phyloP scores from a whole-genome alignment of 2,797 vertebrate species.

The Tadarida brasiliensis region DNA sequence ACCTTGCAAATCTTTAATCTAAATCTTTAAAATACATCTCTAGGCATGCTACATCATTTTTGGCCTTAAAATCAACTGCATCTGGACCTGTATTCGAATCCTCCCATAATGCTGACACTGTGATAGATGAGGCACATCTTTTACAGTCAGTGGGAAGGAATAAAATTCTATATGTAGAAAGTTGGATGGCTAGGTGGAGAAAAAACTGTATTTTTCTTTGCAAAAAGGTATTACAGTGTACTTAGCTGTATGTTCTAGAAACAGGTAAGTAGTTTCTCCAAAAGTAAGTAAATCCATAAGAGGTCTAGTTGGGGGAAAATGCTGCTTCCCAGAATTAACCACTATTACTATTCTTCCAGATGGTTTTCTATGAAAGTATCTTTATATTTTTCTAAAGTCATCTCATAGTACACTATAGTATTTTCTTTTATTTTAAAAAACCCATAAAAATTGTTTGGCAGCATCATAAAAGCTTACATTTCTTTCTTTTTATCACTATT shows the following conservation, averaged over 20 bases:
- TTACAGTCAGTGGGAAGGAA: background rate
- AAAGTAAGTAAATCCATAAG: background rate
- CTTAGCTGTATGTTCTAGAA: conserved; percentile 49
- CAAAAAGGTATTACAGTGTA: background rate
- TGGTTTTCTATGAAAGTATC: background rate
- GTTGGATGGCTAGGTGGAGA: background rate
- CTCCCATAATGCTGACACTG: background rate
- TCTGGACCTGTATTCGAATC: conserved; percentile 3
- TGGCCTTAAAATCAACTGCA: background rate
- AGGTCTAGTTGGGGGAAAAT: conserved; percentile 27
- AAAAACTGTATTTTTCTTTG: conserved; percentile 20
- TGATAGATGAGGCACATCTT: background rate
- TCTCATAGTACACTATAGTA: background rate
- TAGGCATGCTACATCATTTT: conserved; percentile 24
- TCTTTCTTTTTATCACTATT: background rate
- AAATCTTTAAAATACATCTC: conserved; percentile 10
- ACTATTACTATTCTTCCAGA: background rate
- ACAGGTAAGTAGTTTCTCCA: conserved; percentile 39
- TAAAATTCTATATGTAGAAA: conserved; percentile 45
- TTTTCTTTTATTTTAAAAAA: background rate
- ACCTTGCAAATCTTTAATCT: conserved; percentile 47
- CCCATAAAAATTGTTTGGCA: background rate
- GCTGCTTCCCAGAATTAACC: background rate
- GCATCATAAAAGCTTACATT: background rate
- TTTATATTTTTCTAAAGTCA: background rate